These are phyloP conservation scores for Gymnobelideus leadbeateri DNA, from an alignment of 2,113 vertebrate species.

Conservation along the genomic window DNA sequence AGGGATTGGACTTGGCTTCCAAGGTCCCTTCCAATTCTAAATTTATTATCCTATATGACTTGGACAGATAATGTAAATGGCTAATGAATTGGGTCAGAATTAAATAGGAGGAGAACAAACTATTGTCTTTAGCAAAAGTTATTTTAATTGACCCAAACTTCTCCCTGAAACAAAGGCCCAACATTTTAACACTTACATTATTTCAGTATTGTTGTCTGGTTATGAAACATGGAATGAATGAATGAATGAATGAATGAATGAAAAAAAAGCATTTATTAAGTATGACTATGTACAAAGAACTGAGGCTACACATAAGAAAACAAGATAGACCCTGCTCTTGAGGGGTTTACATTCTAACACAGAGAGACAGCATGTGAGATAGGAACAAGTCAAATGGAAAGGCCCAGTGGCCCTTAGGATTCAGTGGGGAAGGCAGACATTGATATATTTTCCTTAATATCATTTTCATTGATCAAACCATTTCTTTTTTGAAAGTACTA, in stretches of 20 bases:
- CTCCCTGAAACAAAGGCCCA: background rate
- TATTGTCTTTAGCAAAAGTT: background rate
- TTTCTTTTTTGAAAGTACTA: background rate
- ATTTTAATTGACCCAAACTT: background rate
- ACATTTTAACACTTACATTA: background rate
- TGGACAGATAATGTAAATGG: background rate
- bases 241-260: too few relatives aligned
- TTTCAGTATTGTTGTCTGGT: background rate
- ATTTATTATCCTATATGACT: background rate
- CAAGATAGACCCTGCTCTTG: background rate
- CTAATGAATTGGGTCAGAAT: background rate
- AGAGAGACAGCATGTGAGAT: background rate
- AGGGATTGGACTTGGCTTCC: background rate
- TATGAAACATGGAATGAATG: too few relatives aligned
- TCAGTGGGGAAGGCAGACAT: background rate
- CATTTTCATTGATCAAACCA: background rate
- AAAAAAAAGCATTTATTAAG: too few relatives aligned
- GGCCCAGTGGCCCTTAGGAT: background rate
- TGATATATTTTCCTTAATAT: background rate
- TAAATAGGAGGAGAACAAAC: background rate
- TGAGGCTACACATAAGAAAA: background rate
- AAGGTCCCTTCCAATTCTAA: background rate
- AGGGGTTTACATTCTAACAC: background rate
- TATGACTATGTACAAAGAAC: background rate
- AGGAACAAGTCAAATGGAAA: background rate